Evolutionary conservation across 2,113 vertebrate species (phyloP), one percentile per base, ranked within the genome.

Genomic region (Perca schrenkii): DNA sequence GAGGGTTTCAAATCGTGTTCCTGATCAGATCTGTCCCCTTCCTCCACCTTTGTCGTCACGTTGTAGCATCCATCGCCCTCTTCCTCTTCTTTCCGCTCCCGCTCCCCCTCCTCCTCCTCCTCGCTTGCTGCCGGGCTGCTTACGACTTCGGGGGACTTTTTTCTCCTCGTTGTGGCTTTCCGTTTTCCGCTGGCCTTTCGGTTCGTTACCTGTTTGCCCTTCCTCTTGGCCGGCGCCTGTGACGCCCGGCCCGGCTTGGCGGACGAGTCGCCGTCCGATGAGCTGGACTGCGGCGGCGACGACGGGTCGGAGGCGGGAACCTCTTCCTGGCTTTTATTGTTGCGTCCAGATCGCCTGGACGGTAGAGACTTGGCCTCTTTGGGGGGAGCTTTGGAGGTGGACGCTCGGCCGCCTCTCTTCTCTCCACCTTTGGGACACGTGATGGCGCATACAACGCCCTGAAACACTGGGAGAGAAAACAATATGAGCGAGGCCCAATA

Each of bases 341-440:
- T 97, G 53, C 97, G 95, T 69, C 96, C 94, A 52, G 97, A 98
- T 46, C 97, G 95, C 77, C 96, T 95, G 67, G 97, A 91, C 28
- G 95, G 91, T 56, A 95, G 22, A 69, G 94, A 89, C 84, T 96
- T 90, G 0, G 92, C 74, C 84, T 97, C 97, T 89, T 96, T 97
- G 89, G 96, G 94, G 73, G 95, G 92, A 82, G 95, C 96, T 95
- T 96, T 97, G 80, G 96, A 94, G 25, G 94, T 95, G 57, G 98
- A 96, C 64, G 96, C 95, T 56, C 96, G 94, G 74, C 94, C 90
- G 57, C 96, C 95, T 67, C 97, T 96, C 83, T 97, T 99, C 80
- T 97, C 97, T 73, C 96, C 98, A 86, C 98, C 98, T 93, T 97
- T 97, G 50, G 97, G 93, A 91, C 96, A 96, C 0, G 96, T 96